Percentiles rank a stretch among this genome's conserved stretches.
These are phyloP conservation scores for Sinella curviseta DNA, from an alignment of 1,140 invertebrate genomes.

Conservation along the genomic window DNA sequence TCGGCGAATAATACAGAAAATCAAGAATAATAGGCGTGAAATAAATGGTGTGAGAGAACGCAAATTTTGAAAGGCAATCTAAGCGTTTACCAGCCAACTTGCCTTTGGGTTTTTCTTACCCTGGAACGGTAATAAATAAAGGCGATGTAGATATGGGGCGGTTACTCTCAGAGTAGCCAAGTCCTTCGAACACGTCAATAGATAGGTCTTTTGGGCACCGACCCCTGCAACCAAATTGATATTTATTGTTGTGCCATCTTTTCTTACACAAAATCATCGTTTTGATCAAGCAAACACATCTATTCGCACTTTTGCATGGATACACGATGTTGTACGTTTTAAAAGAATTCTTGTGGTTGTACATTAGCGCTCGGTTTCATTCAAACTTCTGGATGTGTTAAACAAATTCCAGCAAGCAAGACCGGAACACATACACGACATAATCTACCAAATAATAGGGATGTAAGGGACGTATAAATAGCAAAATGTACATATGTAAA, in stretches of 20 bases:
- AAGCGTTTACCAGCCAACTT: neutral
- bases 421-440: too few species aligned
- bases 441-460: too few species aligned
- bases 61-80: neutral
- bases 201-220: slow-evolving; percentile 35
- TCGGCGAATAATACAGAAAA: neutral
- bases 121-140: slow-evolving; percentile 46
- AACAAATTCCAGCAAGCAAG: neutral
- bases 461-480: too few species aligned
- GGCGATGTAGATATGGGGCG: slow-evolving; percentile 33
- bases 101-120: slow-evolving; percentile 31
- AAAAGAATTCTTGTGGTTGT: too few species aligned
- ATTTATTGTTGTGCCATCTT: neutral
- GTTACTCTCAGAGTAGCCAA: slow-evolving; percentile 42
- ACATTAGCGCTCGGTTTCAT: too few species aligned
- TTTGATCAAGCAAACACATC: neutral
- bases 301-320: neutral
- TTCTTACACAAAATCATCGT: neutral
- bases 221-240: slow-evolving; percentile 32
- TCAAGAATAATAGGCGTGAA: neutral
- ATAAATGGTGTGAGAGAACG: neutral
- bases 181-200: slow-evolving; percentile 25
- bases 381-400: slow-evolving; percentile 18
- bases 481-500: too few species aligned
- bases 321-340: neutral